Percentiles rank a stretch among this genome's conserved stretches.
Conservation (phyloP, 53 echinoderm and acorn worm species). For the Actinopyga echinites region DNA sequence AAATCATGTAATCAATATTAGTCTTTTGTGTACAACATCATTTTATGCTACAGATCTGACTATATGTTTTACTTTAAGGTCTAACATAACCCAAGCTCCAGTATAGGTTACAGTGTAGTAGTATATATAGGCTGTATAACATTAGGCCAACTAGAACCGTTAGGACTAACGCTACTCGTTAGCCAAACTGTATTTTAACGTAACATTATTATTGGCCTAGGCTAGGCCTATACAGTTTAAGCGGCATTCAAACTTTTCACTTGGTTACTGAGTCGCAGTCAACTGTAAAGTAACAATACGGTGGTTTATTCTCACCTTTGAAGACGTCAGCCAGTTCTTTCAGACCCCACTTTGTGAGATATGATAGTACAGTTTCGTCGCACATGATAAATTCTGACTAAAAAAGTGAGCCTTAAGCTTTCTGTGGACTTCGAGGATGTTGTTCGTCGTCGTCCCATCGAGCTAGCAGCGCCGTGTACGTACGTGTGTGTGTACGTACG, state of each 20-base stretch:
- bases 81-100: too few species aligned
- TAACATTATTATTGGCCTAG: too few species aligned
- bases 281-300: neutral
- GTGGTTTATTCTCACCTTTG: conserved; percentile 7
- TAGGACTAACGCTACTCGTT: too few species aligned
- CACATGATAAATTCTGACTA: neutral
- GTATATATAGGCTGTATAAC: too few species aligned
- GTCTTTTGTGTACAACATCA: neutral
- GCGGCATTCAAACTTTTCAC: neutral
- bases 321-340: neutral
- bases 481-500: neutral
- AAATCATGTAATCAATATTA: neutral
- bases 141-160: too few species aligned
- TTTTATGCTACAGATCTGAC: too few species aligned
- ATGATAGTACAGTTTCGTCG: neutral
- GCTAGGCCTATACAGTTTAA: too few species aligned
- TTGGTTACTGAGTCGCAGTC: neutral
- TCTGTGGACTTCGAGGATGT: neutral
- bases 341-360: neutral
- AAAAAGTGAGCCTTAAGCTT: conserved; percentile 1
- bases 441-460: neutral
- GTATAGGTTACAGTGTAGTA: too few species aligned
- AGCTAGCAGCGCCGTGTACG: neutral
- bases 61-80: too few species aligned
- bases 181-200: too few species aligned